Evolutionary conservation across 2,888 invertebrate species (phyloP), one percentile per base, ranked within the genome.

Genomic region (Campoletis raptor): DNA sequence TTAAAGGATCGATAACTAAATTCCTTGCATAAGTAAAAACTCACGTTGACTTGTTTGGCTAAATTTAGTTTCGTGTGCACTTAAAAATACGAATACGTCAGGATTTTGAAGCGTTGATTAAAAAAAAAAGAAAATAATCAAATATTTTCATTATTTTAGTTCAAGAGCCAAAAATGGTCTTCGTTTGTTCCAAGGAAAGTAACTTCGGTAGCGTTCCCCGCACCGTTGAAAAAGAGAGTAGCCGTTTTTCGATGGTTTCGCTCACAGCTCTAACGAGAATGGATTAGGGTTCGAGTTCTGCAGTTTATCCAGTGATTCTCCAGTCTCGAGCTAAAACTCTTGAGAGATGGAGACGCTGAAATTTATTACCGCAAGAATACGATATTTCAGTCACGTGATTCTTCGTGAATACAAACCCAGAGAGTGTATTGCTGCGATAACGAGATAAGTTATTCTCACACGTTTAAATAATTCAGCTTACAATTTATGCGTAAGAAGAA

Each of bases 291-390:
- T 72, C 66, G 83, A 84, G 52, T 76, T 85, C 73, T 73, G 36
- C 76, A 67, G 74, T 76, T 67, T 40, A 66, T 76, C 37, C 70
- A 52, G 42, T 81, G 85, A 74, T 66, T 64, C 67, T 69, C 77
- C 37, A 64, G 70, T 52, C 64, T 61, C 52, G 74, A 24, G 30
- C 61, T 36, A 81, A 66, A 73, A 72, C 36, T 73, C 67, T 37
- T 21, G 57, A 78, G 21, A 66, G 48, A 69, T 77, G 73, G 64
- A 77, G 81, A 81, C 66, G 24, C 7, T 45, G 90, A 92, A 93
- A 93, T 93, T 93, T 92, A 93, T 93, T 93, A 57, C 45, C 90
- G 72, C 89, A 89, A 92, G 90, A 90, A 92, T 90, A 89, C 92
- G 91, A 92, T 92, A 92, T 92, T 92, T 93, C 61, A 48, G 80